These are phyloP conservation scores for Bucorvus abyssinicus DNA, from an alignment of 2,797 vertebrate species.

Conservation along the genomic window DNA sequence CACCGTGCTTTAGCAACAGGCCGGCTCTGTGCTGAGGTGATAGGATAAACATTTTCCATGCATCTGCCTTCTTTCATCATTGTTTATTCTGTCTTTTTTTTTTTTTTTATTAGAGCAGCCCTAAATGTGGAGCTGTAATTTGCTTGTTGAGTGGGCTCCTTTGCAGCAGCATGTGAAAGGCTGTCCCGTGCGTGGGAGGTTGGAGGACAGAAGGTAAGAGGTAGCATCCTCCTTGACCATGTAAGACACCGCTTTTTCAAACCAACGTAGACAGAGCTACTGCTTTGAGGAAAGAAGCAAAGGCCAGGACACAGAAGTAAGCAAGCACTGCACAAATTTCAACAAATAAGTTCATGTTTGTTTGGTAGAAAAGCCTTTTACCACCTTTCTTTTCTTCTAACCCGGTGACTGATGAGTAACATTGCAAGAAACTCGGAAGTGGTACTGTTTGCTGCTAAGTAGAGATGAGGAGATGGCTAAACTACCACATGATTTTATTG, in stretches of 20 bases:
- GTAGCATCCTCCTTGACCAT: background rate
- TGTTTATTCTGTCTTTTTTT: background rate
- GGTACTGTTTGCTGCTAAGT: background rate
- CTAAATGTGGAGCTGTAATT: background rate
- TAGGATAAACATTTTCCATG: background rate
- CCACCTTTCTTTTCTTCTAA: background rate
- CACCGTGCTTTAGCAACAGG: background rate
- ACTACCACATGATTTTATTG: background rate
- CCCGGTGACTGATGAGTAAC: background rate
- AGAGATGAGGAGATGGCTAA: background rate
- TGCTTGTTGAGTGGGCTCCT: background rate
- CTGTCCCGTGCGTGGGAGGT: background rate
- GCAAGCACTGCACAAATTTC: background rate
- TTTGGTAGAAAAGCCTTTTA: background rate
- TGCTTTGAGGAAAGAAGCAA: background rate
- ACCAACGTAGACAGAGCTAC: background rate
- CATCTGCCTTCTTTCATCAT: background rate
- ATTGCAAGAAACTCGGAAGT: background rate
- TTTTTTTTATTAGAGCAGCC: background rate
- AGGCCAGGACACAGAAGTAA: background rate
- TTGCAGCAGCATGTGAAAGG: background rate
- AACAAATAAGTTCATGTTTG: background rate
- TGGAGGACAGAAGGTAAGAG: background rate
- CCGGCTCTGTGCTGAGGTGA: background rate
- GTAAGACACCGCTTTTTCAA: background rate